These are phyloP conservation scores for Agrotis ipsilon DNA, from an alignment of 2,888 invertebrate genomes.

Conservation along the genomic window DNA sequence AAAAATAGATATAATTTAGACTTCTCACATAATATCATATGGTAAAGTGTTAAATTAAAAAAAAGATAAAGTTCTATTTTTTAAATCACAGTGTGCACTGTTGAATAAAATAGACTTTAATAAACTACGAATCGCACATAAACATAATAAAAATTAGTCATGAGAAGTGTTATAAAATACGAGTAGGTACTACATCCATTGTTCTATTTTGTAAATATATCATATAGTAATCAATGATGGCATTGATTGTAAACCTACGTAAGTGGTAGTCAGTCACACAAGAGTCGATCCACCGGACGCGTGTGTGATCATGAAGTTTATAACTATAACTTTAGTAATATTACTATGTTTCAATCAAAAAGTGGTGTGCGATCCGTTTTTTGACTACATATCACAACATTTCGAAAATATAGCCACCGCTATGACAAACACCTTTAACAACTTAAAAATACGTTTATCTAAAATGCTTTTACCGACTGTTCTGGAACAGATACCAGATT, in stretches of 20 bases:
- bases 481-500: neutral
- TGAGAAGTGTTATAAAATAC: constrained; percentile 49
- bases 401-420: constrained; percentile 63
- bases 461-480: constrained; percentile 39
- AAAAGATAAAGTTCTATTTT: too few relatives aligned
- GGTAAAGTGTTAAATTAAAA: too few relatives aligned
- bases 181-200: constrained; percentile 49
- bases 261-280: constrained; percentile 45
- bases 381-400: constrained; percentile 64
- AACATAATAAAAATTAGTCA: constrained; percentile 44
- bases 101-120: neutral
- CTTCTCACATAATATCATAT: neutral
- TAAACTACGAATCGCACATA: neutral
- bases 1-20: constrained; percentile 5
- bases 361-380: constrained; percentile 64
- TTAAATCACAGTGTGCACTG: too few relatives aligned
- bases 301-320: constrained; percentile 59
- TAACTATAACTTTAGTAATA: constrained; percentile 47
- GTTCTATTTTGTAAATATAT: constrained; percentile 59
- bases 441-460: constrained; percentile 61
- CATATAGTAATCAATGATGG: neutral
- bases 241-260: constrained; percentile 24
- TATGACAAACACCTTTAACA: constrained; percentile 60
- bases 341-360: constrained; percentile 58
- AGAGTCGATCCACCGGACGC: constrained; percentile 17